These are phyloP conservation scores for Dasypolia templi DNA, from an alignment of 2,888 invertebrate species.

Conservation along the genomic window DNA sequence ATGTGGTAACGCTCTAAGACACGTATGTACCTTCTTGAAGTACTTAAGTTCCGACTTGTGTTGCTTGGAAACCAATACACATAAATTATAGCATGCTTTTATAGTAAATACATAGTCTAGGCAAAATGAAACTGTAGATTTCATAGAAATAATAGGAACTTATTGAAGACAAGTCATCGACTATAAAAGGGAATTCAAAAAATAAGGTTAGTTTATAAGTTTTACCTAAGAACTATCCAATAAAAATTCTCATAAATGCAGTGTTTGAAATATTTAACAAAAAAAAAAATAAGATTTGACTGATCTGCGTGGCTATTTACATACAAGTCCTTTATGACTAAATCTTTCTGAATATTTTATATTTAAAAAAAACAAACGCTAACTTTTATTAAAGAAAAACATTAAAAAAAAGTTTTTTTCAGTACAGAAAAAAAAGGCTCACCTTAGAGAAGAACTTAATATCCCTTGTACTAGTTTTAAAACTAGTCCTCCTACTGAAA, in stretches of 20 bases:
- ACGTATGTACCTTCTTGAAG: constrained; percentile 85
- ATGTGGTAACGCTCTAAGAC: constrained; percentile 31
- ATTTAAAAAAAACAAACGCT: background rate
- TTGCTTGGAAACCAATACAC: constrained; percentile 82
- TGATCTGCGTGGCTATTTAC: background rate
- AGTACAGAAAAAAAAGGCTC: constrained; percentile 41
- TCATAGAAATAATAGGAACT: too few species aligned
- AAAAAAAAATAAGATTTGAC: background rate
- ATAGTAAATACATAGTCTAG: background rate
- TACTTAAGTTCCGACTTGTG: constrained; percentile 87
- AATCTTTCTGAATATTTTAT: too few species aligned
- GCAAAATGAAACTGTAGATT: too few species aligned
- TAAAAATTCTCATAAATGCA: too few species aligned
- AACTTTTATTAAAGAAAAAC: background rate
- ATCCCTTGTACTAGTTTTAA: constrained; percentile 98
- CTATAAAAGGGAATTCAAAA: too few species aligned
- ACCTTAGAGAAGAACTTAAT: constrained; percentile 99
- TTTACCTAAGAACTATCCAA: background rate
- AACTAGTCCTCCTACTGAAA: constrained; percentile 97
- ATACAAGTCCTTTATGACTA: too few species aligned
- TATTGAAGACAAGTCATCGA: too few species aligned
- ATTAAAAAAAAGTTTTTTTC: too few species aligned
- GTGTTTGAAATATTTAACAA: too few species aligned
- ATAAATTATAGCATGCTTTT: constrained; percentile 43
- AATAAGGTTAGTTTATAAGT: background rate